These are phyloP conservation scores for Siniperca knerii DNA, from an alignment of 2,113 vertebrate species.

Conservation along the genomic window DNA sequence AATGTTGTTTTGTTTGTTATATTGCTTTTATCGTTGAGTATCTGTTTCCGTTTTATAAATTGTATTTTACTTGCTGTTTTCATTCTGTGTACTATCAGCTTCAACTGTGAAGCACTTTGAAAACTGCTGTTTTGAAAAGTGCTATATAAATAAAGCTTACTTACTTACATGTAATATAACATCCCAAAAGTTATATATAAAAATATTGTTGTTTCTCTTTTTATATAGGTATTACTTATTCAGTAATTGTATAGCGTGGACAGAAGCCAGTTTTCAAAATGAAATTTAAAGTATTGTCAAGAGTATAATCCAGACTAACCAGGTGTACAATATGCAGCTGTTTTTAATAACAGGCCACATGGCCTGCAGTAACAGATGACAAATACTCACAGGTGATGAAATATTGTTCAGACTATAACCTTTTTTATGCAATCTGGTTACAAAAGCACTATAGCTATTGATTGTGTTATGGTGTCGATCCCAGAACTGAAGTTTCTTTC, in stretches of 20 bases:
- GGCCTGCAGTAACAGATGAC: conserved; percentile 51
- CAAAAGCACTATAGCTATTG: not conserved
- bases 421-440: conserved; percentile 6
- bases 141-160: too few relatives aligned
- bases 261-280: conserved; percentile 50
- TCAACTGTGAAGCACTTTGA: too few relatives aligned
- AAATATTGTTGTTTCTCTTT: conserved; percentile 31
- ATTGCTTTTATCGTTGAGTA: too few relatives aligned
- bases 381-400: conserved; percentile 46
- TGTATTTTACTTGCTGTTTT: too few relatives aligned
- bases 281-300: conserved; percentile 41
- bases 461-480: conserved; percentile 1
- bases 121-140: too few relatives aligned
- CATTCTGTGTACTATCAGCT: too few relatives aligned
- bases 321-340: conserved; percentile 63
- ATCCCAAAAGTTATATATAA: conserved; percentile 2
- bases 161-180: not conserved
- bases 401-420: not conserved
- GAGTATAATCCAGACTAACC: conserved; percentile 48
- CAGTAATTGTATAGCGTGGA: conserved; percentile 36
- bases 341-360: conserved; percentile 62
- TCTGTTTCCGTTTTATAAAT: too few relatives aligned
- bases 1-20: too few relatives aligned
- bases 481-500: not conserved
- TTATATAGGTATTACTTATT: conserved; percentile 33